Evolutionary conservation across 2,888 invertebrate species (phyloP), one percentile per base, ranked within the genome.

Genomic region (Nomada fabriciana): DNA sequence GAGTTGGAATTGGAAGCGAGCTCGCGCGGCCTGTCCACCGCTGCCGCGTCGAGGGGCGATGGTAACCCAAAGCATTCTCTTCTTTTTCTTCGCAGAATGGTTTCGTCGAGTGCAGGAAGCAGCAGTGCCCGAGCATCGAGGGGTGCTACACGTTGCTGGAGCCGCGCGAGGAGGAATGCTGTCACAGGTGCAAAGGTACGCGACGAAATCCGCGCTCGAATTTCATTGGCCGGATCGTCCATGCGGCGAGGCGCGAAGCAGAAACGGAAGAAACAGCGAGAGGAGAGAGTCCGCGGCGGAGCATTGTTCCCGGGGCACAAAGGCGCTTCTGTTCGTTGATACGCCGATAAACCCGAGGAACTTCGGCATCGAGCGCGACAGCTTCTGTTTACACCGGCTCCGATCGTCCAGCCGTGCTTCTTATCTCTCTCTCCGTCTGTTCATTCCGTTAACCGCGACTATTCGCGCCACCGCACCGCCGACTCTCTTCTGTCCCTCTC

Each of bases 31-130:
- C 43, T 10, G 11, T 13, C 13, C 43, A 2, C 43, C 43, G 11
- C 11, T 11, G 10, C 9, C 29, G 5, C 20, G 18, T 55, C n/a
- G 7, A 29, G 29, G 7, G 29, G 29, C 29, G 7, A 29, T 5
- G 29, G 29, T 29, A 29, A 29, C 29, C 29, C 29, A 29, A 29
- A 29, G 36, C 36, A 7, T 43, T 25, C 23, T 57, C 20, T 15
- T 36, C 15, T 63, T 50, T 13, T 53, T 13, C 60, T 52, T 70
- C 47, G 25, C 96, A 98, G 98, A 97, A 97, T 94, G 97, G 98
- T 69, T 97, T 97, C 93, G 97, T 98, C 70, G 97, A 97, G 94
- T 98, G 98, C 92, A 95, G 96, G 87, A 96, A 96, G 90, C 96
- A 95, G 94, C 94, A 95, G 53, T 99, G 99, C 94, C 98, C 98